Percentiles rank a stretch among this genome's conserved stretches.
phyloP scores from a whole-genome alignment of 2,888 invertebrate species.

The Pogonocherus hispidulus region DNA sequence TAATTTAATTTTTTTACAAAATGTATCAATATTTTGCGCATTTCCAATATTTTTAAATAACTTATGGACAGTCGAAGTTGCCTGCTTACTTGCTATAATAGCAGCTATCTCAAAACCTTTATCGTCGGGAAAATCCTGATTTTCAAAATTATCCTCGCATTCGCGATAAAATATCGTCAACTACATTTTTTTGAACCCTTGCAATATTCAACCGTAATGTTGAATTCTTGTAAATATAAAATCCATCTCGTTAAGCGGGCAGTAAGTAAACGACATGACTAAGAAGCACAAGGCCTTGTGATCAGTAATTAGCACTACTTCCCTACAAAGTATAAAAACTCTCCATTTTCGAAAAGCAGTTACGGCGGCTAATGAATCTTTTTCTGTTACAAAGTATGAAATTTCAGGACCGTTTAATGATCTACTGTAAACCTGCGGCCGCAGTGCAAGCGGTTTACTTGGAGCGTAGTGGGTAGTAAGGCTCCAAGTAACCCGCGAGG shows the following conservation, averaged over 20 bases:
- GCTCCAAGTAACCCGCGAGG: no score
- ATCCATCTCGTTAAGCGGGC: constrained; percentile 53
- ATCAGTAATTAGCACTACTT: constrained; percentile 53
- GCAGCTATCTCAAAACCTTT: neutral
- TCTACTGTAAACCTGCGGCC: no score
- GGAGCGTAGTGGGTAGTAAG: no score
- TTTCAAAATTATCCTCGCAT: constrained; percentile 24
- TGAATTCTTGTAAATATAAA: constrained; percentile 51
- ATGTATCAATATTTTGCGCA: neutral
- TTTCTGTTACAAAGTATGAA: constrained; percentile 37
- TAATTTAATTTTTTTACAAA: constrained; percentile 11
- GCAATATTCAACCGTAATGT: constrained; percentile 48
- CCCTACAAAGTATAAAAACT: constrained; percentile 46
- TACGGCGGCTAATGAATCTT: constrained; percentile 52
- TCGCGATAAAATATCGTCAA: constrained; percentile 55
- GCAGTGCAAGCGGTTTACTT: no score
- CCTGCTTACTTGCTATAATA: neutral
- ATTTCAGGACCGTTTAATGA: constrained; percentile 35
- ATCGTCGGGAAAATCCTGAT: neutral
- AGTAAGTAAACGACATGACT: constrained; percentile 48
- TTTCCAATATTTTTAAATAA: neutral
- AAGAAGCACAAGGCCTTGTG: constrained; percentile 54
- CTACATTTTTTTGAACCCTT: constrained; percentile 51
- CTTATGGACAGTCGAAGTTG: neutral
- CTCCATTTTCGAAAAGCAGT: constrained; percentile 52